phyloP scores from a whole-genome alignment of 2,113 vertebrate species.

The Epinephelus lanceolatus region DNA sequence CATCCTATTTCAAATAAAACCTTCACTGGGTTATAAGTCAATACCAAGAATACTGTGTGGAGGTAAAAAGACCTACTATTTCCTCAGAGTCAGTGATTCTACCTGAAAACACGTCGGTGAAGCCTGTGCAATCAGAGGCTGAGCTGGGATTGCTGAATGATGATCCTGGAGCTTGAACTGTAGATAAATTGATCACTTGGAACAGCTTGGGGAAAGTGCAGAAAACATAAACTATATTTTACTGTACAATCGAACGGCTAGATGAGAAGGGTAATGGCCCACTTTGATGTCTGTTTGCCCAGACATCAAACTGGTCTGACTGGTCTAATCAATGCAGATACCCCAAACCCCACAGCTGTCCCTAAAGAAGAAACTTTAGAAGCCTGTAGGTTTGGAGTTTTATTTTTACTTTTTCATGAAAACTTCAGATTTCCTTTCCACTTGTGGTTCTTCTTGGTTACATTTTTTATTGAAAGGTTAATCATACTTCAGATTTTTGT shows the following conservation, averaged over 20 bases:
- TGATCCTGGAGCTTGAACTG: constrained; percentile 4
- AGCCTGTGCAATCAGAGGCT: background rate
- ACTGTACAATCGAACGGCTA: background rate
- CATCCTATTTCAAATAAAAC: constrained; percentile 29
- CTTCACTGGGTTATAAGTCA: constrained; percentile 23
- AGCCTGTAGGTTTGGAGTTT: background rate
- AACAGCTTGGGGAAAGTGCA: background rate
- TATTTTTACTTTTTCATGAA: background rate
- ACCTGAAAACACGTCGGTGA: constrained; percentile 11
- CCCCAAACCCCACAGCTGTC: background rate
- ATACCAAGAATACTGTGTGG: constrained; percentile 8
- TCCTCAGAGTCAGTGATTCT: constrained; percentile 15
- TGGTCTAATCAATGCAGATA: background rate
- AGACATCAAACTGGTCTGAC: background rate
- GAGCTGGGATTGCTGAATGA: constrained; percentile 7
- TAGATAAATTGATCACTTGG: constrained; percentile 19
- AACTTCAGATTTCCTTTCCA: background rate
- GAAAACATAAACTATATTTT: background rate
- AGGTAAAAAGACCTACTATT: background rate
- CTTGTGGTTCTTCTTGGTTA: background rate
- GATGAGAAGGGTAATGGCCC: background rate
- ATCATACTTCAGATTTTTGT: background rate
- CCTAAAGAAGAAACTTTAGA: background rate
- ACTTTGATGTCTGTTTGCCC: background rate
- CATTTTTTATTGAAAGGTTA: background rate